Base-by-base conservation (phyloP, 2,888 invertebrate genomes). In the Pachliopta kotzebuea region DNA sequence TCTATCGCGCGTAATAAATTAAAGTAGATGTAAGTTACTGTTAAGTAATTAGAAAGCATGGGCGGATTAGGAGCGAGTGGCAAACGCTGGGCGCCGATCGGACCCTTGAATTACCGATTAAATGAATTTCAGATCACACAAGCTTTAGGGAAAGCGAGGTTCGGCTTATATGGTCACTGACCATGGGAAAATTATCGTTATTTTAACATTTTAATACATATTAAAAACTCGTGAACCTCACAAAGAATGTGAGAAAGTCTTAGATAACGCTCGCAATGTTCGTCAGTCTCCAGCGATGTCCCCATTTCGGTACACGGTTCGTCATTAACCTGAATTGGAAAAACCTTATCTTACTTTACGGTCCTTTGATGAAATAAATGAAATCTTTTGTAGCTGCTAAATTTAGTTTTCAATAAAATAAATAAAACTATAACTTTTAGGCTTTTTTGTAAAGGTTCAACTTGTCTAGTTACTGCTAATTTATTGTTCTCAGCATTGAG, bases 21-120 rank as follows among this genome's bases (percentile, higher is more conserved):
- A 57, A 45, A 56, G 20, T 21, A 29, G 61, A 65, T 61, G 49
- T 29, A 49, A 56, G 37, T 42, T 31, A 55, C 61, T 61, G 57
- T 61, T 65, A 53, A 57, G 31, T 53, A 65, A 65, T 65, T 58
- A 65, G 58, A 65, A 65, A 65, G 57, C 45, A 56, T 17, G 37
- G 20, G 23, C 49, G 20, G 45, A 21, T 56, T 21, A 21, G 37
- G 23, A 14, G 21, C n/a, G 24, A 55, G 21, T 60, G 24, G 49
- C 9, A 24, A 60, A 53, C 24, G 50, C 42, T 24, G 2, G 53
- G 60, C 42, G 53, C 53, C 52, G 24, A 4, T 37, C 37, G 37
- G 37, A 37, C 37, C 37, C 14, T 37, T 14, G 14, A 11, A 11
- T 8, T 3, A 3, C 6, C 26, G 31, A 31, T 11, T 37, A 37